phyloP scores from a whole-genome alignment of 2,797 vertebrate species.

The Glyptemys insculpta region DNA sequence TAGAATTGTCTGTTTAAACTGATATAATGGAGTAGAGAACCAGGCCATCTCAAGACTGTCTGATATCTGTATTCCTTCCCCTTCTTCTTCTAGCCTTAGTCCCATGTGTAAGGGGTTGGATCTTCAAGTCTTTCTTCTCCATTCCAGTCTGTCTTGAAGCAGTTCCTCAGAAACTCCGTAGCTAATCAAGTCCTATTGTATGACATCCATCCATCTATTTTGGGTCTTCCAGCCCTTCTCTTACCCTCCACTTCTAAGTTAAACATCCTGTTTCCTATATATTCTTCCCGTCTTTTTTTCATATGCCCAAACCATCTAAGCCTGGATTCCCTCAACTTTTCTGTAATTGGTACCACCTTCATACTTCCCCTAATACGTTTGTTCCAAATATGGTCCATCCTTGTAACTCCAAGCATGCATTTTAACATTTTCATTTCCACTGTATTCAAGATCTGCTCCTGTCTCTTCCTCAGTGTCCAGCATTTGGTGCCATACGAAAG shows the following conservation, averaged over 20 bases:
- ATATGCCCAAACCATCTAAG: not conserved
- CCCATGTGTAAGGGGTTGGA: not conserved
- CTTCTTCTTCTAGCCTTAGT: not conserved
- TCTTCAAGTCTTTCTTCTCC: not conserved
- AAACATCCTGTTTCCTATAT: no score
- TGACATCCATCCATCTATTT: no score
- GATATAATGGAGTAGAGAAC: not conserved
- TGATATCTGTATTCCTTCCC: not conserved
- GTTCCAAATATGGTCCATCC: no score
- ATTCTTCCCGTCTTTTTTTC: no score
- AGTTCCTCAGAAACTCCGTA: not conserved
- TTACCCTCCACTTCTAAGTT: no score
- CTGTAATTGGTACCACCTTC: not conserved
- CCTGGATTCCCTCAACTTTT: not conserved
- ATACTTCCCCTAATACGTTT: no score
- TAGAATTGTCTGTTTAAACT: not conserved
- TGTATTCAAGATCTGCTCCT: not conserved
- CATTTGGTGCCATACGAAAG: not conserved
- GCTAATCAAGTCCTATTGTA: not conserved
- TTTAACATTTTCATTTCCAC: not conserved
- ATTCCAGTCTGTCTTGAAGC: not conserved
- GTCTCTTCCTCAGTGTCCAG: not conserved
- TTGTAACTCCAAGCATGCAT: not conserved
- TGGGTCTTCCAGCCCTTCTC: no score
- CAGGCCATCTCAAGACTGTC: not conserved